Evolutionary conservation across 1,140 invertebrate species (phyloP), one percentile per base, ranked within the genome.

Genomic region (Solenopsis fugax): DNA sequence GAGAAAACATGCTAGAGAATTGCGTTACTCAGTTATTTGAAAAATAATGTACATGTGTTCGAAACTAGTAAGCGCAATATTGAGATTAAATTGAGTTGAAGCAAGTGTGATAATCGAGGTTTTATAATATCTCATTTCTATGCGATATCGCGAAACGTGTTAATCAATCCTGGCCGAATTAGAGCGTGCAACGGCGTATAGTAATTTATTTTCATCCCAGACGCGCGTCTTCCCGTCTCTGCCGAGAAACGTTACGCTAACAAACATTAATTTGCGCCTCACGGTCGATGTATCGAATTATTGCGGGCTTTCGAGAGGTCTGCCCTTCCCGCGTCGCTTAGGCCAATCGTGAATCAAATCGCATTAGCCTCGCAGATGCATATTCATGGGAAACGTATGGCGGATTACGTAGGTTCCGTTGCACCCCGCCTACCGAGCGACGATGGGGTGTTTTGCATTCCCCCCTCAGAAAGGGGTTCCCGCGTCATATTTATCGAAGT

Each of bases 361-460:
- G 93, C 93, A 94, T 94, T 94, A 94, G 91, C 89, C 90, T 92
- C 91, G 91, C 92, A 94, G 93, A 94, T 94, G 93, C 93, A 94
- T 94, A 94, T 94, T 94, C 93, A 94, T 94, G 92, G 93, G 93
- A 93, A 93, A 93, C 92, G 91, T 93, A 93, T 93, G 93, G 89
- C 85, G 92, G 93, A 94, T 94, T 93, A 93, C 90, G 90, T 89
- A 93, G 89, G 90, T 93, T 91, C 91, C 89, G 90, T 87, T 90
- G 91, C 91, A 91, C 85, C 92, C 91, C 92, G 89, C 87, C 86
- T 93, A 88, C 71, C 87, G 86, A 48, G 52, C 52, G 13, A 3
- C 80, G 62, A 89, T 65, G 89, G 88, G 89, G 75, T 91, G 86
- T 89, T 91, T 91, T 91, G 91, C 92, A 91, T 89, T 87, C 4